phyloP scores from a whole-genome alignment of 2,888 invertebrate species.

The Sesamia inferens region DNA sequence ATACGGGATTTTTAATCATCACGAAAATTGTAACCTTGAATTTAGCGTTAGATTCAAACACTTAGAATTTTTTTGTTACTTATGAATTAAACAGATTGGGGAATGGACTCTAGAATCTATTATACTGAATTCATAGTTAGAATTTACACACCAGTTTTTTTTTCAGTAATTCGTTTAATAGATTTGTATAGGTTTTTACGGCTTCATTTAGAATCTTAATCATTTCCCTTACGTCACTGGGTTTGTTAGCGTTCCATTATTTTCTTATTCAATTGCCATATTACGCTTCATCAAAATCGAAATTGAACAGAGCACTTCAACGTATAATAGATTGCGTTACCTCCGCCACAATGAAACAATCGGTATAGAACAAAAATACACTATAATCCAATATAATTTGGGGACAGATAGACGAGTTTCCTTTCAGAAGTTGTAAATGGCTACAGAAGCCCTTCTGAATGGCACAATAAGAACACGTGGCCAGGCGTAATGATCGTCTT shows the following conservation, averaged over 20 bases:
- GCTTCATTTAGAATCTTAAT: background rate
- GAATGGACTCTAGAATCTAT: no score
- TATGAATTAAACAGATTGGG: no score
- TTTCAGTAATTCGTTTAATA: background rate
- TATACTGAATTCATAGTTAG: background rate
- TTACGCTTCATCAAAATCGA: slow-evolving; percentile 37
- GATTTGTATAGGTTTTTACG: background rate
- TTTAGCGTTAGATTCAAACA: background rate
- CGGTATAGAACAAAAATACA: slow-evolving; percentile 30
- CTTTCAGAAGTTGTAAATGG: slow-evolving; percentile 41
- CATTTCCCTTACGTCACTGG: slow-evolving; percentile 28
- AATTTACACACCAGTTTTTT: background rate
- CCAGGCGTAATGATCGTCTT: slow-evolving; percentile 29
- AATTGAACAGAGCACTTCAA: slow-evolving; percentile 38
- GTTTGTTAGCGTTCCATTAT: slow-evolving; percentile 26
- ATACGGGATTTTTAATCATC: background rate
- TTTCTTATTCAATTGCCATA: slow-evolving; percentile 36
- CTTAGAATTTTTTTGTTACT: no score
- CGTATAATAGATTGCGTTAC: slow-evolving; percentile 49
- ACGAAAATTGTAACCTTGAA: background rate
- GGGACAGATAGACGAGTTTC: slow-evolving; percentile 50
- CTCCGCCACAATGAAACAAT: slow-evolving; percentile 34
- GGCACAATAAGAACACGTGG: slow-evolving; percentile 47
- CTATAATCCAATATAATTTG: slow-evolving; percentile 14
- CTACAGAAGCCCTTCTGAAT: slow-evolving; percentile 28